Evolutionary conservation across 1,140 invertebrate genomes (phyloP), one percentile per base, ranked within the genome.

Genomic region (Diachasmimorpha longicaudata): DNA sequence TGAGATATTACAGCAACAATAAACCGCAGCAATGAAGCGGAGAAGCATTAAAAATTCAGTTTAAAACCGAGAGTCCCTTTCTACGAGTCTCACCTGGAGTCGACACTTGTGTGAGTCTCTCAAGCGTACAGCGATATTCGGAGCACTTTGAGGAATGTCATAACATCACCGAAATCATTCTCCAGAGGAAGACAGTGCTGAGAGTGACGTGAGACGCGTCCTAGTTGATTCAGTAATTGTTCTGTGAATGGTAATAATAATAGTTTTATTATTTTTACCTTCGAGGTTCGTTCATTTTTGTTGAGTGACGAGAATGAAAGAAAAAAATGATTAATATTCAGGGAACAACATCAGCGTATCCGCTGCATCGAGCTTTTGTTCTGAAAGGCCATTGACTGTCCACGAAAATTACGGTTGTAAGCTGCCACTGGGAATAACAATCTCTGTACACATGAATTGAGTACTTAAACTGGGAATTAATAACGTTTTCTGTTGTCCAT

Each of bases 351-450:
- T 19, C 66, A 77, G 76, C 70, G 78, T 83, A 84, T 84, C 83
- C 81, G 81, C 69, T 77, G 78, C 77, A 63, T 19, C 52, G 75
- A 78, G 72, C 79, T 78, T 79, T 76, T 77, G 76, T 76, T 69
- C 79, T 74, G 79, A 77, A 16, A 58, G 81, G 81, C 71, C 80
- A 77, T 83, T 83, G 82, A 83, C 82, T 82, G 76, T 39, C 55
- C 63, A 67, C 55, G 21, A 74, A 74, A 81, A 80, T 80, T 75
- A 73, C 72, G 36, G 23, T 16, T 55, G 67, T 74, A 13, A 5
- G 23, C 39, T 42, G 58, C 8, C 39, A 52, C 52, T 5, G 37
- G 36, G 58, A 73, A 73, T 66, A 73, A 73, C 19, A 73, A 73
- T 73, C n/a, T 72, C 0, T 5, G 55, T 31, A 37, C 5, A 48